Evolutionary conservation across 2,113 vertebrate genomes (phyloP).

Genomic region (Pogona vitticeps): DNA sequence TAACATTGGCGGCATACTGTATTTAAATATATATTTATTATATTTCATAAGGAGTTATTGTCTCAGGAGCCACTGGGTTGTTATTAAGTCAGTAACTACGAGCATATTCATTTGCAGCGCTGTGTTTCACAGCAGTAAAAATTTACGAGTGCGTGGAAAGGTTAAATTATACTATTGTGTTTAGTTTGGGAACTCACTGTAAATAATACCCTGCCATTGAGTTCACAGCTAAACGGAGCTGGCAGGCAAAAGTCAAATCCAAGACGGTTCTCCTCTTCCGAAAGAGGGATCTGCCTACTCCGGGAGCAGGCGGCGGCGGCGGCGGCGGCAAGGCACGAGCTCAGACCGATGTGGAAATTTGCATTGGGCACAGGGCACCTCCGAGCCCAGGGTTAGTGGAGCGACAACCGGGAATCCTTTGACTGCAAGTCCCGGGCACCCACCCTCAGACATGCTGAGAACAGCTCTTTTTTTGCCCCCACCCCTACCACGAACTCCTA

Average conservation of each 20-base stretch:
- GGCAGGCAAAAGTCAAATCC: constrained; percentile 71
- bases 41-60: constrained; percentile 84
- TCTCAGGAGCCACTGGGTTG: constrained; percentile 77
- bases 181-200: constrained; percentile 77
- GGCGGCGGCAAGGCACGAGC: neutral
- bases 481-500: neutral
- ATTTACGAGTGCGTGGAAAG: constrained; percentile 82
- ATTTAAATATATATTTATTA: constrained; percentile 84
- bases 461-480: neutral
- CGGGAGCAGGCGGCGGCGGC: constrained; percentile 13
- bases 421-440: neutral
- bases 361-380: neutral
- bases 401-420: neutral
- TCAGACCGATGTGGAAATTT: neutral
- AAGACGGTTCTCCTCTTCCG: constrained; percentile 28
- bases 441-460: too few species aligned
- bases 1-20: constrained; percentile 75
- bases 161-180: constrained; percentile 84
- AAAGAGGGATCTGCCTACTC: neutral
- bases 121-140: constrained; percentile 79
- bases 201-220: constrained; percentile 72
- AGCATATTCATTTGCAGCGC: constrained; percentile 74
- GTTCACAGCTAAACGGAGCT: constrained; percentile 36
- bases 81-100: constrained; percentile 75
- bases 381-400: neutral